These are phyloP conservation scores for Podilymbus podiceps DNA, from an alignment of 2,113 vertebrate genomes.

Conservation along the genomic window DNA sequence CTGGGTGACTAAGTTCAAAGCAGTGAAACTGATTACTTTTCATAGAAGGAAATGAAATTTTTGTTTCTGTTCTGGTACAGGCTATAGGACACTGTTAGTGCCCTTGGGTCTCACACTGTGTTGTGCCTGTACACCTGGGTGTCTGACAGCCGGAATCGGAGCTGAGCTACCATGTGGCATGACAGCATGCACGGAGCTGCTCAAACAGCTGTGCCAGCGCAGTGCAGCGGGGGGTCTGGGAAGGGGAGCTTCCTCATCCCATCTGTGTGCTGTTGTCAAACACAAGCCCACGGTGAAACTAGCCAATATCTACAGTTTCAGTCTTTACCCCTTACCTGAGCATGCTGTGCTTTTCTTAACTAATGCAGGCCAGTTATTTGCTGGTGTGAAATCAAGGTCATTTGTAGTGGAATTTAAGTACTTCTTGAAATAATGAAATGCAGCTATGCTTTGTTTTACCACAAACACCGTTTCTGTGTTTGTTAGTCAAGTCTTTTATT, in stretches of 20 bases:
- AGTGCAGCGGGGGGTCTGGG: background rate
- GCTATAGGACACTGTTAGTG: background rate
- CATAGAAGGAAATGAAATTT: background rate
- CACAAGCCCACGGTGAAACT: background rate
- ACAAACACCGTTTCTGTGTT: background rate
- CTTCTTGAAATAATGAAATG: background rate
- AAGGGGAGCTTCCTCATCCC: rapidly evolving
- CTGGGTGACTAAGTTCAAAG: background rate
- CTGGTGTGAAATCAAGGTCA: background rate
- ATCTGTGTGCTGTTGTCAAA: rapidly evolving
- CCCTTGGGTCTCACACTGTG: background rate
- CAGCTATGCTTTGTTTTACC: background rate
- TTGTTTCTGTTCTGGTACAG: background rate
- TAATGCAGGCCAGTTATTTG: background rate
- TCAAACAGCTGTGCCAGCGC: background rate
- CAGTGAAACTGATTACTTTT: background rate
- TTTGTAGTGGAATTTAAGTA: background rate
- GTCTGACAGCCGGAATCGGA: background rate
- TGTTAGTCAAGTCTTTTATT: background rate
- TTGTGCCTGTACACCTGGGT: background rate
- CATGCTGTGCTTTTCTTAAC: background rate
- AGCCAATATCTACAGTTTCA: background rate
- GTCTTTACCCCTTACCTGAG: background rate
- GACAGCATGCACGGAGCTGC: background rate
- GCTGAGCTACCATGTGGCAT: background rate